These are phyloP conservation scores for Tupiocoris notatus DNA, from an alignment of 2,888 invertebrate genomes.

Conservation along the genomic window DNA sequence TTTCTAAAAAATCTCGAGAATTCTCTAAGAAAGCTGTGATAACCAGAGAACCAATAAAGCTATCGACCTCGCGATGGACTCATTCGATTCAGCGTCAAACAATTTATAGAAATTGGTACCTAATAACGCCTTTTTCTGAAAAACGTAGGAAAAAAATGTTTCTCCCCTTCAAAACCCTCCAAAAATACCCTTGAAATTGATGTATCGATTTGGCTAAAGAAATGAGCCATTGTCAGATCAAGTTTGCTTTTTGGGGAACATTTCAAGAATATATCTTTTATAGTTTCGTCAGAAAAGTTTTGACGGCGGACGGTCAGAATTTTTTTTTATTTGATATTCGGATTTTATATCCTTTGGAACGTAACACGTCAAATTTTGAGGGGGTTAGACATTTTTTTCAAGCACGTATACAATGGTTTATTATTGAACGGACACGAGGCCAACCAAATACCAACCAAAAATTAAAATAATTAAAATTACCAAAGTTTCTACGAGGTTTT, in stretches of 20 bases:
- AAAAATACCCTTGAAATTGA: not conserved
- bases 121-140: not conserved
- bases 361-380: conserved; percentile 9
- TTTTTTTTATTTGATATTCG: not conserved
- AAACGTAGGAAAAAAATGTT: too few species aligned
- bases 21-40: too few species aligned
- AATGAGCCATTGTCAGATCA: too few species aligned
- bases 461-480: too few species aligned
- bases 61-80: not conserved
- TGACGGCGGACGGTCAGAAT: not conserved
- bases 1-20: too few species aligned
- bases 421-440: too few species aligned
- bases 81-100: not conserved
- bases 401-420: not conserved
- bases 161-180: too few species aligned
- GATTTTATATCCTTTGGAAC: not conserved
- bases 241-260: too few species aligned
- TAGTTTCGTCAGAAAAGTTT: not conserved
- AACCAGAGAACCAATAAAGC: too few species aligned
- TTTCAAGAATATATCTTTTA: too few species aligned
- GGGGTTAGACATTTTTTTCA: not conserved
- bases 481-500: too few species aligned
- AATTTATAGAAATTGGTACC: not conserved
- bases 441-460: too few species aligned
- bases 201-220: not conserved